A percentile compares a stretch with the other conserved stretches of the same genome.
Evolutionary conservation across 2,888 invertebrate genomes (phyloP).

Genomic region (Apodemia duryi): DNA sequence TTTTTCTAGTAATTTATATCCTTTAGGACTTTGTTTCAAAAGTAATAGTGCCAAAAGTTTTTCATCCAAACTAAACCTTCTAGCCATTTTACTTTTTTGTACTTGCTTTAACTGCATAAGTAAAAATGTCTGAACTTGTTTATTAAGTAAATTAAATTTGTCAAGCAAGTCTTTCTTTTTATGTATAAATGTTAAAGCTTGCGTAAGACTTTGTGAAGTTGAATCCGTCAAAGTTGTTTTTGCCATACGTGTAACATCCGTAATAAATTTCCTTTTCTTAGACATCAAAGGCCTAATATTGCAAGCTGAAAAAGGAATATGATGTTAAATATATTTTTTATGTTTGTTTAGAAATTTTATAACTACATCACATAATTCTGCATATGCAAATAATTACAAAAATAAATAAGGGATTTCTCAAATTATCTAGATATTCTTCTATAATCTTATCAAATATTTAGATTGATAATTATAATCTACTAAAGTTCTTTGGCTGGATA

Average conservation of each 20-base stretch:
- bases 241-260: background rate
- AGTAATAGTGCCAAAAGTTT: conserved; percentile 21
- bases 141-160: background rate
- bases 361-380: background rate
- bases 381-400: background rate
- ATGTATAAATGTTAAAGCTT: background rate
- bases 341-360: background rate
- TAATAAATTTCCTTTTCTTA: background rate
- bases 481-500: background rate
- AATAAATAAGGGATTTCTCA: background rate
- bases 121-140: background rate
- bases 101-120: conserved; percentile 18
- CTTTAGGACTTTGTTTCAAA: conserved; percentile 24
- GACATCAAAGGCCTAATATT: background rate
- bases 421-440: background rate
- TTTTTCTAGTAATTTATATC: conserved; percentile 23
- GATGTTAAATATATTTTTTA: too few relatives aligned
- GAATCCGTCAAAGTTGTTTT: background rate
- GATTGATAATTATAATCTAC: background rate
- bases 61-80: conserved; percentile 22
- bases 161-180: background rate
- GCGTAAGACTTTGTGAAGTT: background rate
- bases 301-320: background rate
- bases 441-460: background rate
- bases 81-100: conserved; percentile 22